Conservation (phyloP, 2,797 vertebrate species). For the Sebastolobus alascanus region DNA sequence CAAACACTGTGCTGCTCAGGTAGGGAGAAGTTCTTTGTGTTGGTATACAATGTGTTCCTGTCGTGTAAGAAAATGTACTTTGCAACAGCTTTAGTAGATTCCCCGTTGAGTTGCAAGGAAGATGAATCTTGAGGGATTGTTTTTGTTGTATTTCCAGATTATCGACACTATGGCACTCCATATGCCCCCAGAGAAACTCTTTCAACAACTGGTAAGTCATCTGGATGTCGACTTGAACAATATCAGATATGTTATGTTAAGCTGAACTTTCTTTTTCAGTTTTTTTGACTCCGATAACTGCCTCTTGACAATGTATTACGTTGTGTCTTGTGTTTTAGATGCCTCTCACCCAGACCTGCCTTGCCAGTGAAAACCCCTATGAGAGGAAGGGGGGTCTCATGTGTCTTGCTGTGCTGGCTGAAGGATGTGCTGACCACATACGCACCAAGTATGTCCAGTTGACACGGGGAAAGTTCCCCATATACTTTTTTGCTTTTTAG, state of each 20-base stretch:
- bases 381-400: constrained; percentile 91
- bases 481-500: background rate
- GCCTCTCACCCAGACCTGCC: constrained; percentile 87
- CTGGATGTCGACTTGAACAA: background rate
- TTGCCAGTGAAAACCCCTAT: constrained; percentile 87
- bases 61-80: background rate
- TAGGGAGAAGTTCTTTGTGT: constrained; percentile 12
- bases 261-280: background rate
- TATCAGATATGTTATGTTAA: background rate
- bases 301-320: background rate
- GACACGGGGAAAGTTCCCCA: background rate
- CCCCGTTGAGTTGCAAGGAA: background rate
- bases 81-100: too few relatives aligned
- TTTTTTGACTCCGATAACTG: background rate
- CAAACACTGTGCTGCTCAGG: constrained; percentile 86
- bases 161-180: constrained; percentile 93
- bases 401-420: constrained; percentile 92
- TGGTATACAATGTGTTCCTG: background rate
- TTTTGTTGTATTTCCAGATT: constrained; percentile 79
- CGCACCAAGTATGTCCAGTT: constrained; percentile 86
- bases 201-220: constrained; percentile 87
- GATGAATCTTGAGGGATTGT: background rate
- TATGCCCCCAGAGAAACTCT: constrained; percentile 92
- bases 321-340: constrained; percentile 77
- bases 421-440: constrained; percentile 94